Evolutionary conservation across 2,888 invertebrate species (phyloP).

Genomic region (Plagodis pulveraria): DNA sequence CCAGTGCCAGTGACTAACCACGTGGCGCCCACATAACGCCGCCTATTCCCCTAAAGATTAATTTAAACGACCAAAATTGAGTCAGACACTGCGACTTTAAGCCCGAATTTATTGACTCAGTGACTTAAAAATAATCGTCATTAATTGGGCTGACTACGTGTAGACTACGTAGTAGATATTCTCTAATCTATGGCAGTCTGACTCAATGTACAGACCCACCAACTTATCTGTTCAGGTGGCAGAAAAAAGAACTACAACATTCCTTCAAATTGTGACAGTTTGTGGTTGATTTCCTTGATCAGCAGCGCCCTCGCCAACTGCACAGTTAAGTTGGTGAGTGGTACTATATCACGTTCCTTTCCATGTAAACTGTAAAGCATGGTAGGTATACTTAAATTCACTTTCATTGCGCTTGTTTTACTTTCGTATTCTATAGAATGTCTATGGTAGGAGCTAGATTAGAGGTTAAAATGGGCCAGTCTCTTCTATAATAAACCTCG

Average conservation of each 20-base stretch:
- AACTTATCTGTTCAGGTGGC: too few species aligned
- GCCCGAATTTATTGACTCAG: constrained; percentile 53
- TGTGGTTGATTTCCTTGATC: too few species aligned
- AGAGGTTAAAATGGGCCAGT: too few species aligned
- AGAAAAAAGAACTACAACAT: too few species aligned
- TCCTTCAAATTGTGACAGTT: too few species aligned
- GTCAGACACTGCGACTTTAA: constrained; percentile 50
- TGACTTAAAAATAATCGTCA: constrained; percentile 48
- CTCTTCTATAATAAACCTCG: too few species aligned
- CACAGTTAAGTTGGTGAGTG: too few species aligned
- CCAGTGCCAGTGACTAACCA: constrained; percentile 54
- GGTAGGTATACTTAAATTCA: constrained; percentile 1
- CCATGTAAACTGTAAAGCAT: constrained; percentile 25
- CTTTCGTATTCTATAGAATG: constrained; percentile 3
- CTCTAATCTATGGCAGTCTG: constrained; percentile 31
- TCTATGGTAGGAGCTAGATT: too few species aligned
- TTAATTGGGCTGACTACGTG: constrained; percentile 42
- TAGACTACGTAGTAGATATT: background rate
- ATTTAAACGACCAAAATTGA: constrained; percentile 51
- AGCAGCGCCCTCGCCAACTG: too few species aligned
- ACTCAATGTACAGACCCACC: too few species aligned
- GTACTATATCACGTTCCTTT: constrained; percentile 23
- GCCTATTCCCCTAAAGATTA: constrained; percentile 52
- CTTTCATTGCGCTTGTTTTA: constrained; percentile 31
- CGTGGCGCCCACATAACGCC: constrained; percentile 46